These are phyloP conservation scores for Calidris pygmaea DNA, from an alignment of 2,113 vertebrate genomes.

Conservation along the genomic window DNA sequence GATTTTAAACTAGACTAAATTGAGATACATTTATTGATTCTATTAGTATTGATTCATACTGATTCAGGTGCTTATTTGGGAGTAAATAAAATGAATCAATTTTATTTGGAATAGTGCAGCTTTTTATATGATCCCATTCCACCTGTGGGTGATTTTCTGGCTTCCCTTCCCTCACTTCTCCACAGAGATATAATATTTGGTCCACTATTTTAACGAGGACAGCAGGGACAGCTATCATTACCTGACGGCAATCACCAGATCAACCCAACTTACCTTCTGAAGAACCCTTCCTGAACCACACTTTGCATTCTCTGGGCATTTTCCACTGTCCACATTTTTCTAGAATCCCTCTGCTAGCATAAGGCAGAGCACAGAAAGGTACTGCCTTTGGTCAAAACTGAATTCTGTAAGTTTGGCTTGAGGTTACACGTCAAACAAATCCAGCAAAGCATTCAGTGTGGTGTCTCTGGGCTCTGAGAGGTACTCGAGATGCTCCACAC, in stretches of 20 bases:
- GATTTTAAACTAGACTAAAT: not conserved
- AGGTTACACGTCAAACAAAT: accelerated
- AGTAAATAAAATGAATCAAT: not conserved
- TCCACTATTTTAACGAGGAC: not conserved
- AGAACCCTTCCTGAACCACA: not conserved
- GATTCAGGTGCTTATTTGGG: not conserved
- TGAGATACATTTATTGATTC: not conserved
- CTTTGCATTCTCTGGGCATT: not conserved
- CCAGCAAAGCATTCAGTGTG: not conserved
- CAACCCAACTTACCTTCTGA: not conserved
- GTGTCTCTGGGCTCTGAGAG: not conserved
- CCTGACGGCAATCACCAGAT: not conserved
- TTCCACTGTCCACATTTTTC: accelerated
- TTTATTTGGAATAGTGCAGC: not conserved
- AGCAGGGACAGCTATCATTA: not conserved
- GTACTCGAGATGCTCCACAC: not conserved
- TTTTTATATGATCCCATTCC: not conserved
- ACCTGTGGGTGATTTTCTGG: not conserved
- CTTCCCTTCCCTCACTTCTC: not conserved
- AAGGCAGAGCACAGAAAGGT: not conserved
- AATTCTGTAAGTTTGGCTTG: not conserved
- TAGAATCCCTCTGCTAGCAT: not conserved
- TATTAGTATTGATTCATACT: not conserved
- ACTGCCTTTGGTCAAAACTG: not conserved
- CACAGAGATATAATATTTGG: not conserved